These are phyloP conservation scores for Astreopora myriophthalma DNA, from an alignment of 64 coral and sea anemone genomes.

Conservation along the genomic window DNA sequence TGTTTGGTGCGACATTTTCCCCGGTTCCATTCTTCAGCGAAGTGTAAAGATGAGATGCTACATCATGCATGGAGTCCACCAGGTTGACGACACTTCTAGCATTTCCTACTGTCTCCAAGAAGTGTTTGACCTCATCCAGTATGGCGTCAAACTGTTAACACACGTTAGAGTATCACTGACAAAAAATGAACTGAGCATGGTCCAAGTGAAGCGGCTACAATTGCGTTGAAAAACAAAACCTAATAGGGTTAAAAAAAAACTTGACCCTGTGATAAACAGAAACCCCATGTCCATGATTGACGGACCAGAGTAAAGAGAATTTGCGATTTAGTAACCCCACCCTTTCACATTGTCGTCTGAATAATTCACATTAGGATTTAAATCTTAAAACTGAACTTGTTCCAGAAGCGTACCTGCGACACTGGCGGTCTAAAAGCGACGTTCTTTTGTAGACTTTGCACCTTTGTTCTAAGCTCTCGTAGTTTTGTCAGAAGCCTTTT, in stretches of 20 bases:
- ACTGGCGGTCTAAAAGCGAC: conserved; percentile 73
- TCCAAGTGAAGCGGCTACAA: too few species aligned
- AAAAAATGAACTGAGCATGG: too few species aligned
- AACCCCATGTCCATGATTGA: too few species aligned
- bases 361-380: too few species aligned
- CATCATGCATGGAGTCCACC: not conserved
- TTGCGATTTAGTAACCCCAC: too few species aligned
- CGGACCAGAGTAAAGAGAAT: too few species aligned
- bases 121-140: conserved; percentile 65
- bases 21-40: not conserved
- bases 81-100: conserved; percentile 12
- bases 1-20: not conserved
- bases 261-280: too few species aligned
- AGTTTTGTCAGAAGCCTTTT: conserved; percentile 35
- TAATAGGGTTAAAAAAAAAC: too few species aligned
- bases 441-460: conserved; percentile 31
- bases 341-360: too few species aligned
- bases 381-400: too few species aligned
- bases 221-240: too few species aligned
- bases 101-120: conserved; percentile 57
- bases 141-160: conserved; percentile 77
- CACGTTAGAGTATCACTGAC: not conserved
- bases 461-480: conserved; percentile 22
- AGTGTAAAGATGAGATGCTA: not conserved
- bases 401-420: conserved; percentile 67